Evolutionary conservation across 1,140 invertebrate species (phyloP), one percentile per base, ranked within the genome.

Genomic region (Drosophila lini): DNA sequence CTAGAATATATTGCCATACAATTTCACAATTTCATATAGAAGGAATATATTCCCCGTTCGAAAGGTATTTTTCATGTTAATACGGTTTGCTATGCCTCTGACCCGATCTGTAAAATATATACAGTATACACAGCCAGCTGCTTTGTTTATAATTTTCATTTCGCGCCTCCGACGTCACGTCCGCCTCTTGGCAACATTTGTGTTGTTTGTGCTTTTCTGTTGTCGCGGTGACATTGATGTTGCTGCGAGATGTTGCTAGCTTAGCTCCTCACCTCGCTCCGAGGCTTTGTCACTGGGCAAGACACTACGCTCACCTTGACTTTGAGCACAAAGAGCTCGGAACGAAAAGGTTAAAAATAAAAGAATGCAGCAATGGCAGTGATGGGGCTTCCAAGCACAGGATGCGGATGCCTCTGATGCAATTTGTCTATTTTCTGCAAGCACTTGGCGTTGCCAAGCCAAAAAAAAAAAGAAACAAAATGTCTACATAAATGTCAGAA

Each of bases 71-170:
- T 40, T 19, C 22, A 38, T 53, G 34, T 16, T 38, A 28, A 38
- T 52, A 9, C 52, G 5, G 31, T 68, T 68, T 22, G 65, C 65
- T 69, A 67, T 52, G 47, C 9, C 32, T 53, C 38, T 36, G 65
- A 53, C 61, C 38, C 5, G 47, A 44, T 44, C 47, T 67, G 47
- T 50, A 13, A 40, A 53, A 69, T 64, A 67, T 44, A 67, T 53
- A 38, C 22, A 28, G 28, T 53, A 65, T 22, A 34, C n/a, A 47
- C 42, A 16, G 34, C 31, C 9, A 28, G 61, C 58, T 63, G 61
- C 61, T 67, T 69, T 69, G 65, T 69, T 69, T 69, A 69, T 68
- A 64, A 65, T 52, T 65, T 52, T 62, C 64, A 41, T 67, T 48
- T 48, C 61, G n/a, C 42, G 34, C 16, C 44, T 47, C 15, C 65